Conservation (phyloP, 2,888 invertebrate genomes). For the Nesidiocoris tenuis region DNA sequence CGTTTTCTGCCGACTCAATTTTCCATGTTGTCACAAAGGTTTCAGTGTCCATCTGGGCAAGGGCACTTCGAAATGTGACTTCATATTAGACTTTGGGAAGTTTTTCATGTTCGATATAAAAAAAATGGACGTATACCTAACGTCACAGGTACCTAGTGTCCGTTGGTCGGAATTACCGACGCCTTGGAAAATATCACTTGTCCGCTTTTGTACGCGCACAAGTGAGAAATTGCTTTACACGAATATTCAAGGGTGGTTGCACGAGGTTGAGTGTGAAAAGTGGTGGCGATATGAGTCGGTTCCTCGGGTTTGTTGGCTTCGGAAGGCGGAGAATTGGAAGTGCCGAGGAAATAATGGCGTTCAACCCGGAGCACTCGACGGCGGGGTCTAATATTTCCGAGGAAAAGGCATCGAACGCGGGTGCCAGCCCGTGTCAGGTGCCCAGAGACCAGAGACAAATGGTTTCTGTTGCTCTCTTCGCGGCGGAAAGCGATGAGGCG, state of each 20-base stretch:
- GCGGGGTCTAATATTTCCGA: constrained; percentile 25
- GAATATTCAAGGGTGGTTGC: background rate
- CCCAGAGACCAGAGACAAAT: constrained; percentile 39
- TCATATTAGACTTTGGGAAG: no score
- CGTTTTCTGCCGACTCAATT: no score
- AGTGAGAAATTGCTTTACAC: constrained; percentile 13
- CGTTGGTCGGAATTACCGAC: constrained; percentile 2
- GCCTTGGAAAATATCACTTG: constrained; percentile 17
- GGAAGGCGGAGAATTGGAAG: background rate
- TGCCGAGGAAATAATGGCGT: constrained; percentile 13
- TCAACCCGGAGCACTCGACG: constrained; percentile 28
- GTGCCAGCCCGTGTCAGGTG: constrained; percentile 44
- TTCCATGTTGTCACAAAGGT: no score
- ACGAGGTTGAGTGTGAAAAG: background rate
- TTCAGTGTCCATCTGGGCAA: no score
- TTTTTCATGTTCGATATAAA: no score
- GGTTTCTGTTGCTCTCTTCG: constrained; percentile 23
- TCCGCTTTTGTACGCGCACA: constrained; percentile 13
- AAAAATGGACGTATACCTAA: no score
- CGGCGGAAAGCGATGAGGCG: background rate
- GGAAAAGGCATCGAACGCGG: constrained; percentile 17
- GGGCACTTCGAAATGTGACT: no score
- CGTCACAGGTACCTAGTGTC: no score
- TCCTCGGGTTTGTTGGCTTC: constrained; percentile 7
- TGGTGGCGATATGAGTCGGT: background rate